A percentile compares a stretch with the other conserved stretches of the same genome.
Evolutionary conservation across 2,888 invertebrate species (phyloP).

Genomic region (Bombylius discolor): DNA sequence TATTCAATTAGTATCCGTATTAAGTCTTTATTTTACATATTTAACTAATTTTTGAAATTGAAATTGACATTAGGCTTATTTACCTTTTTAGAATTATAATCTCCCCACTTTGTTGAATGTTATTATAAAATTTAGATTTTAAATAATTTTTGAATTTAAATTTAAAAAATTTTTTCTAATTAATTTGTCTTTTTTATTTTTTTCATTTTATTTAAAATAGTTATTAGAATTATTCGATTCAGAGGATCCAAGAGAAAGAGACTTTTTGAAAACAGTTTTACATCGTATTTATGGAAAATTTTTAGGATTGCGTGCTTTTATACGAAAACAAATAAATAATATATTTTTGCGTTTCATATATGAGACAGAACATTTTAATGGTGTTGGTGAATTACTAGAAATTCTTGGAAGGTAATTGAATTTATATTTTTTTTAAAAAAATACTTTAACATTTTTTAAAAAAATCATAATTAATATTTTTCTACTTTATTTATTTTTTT

Average conservation of each 20-base stretch:
- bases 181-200: constrained; percentile 16
- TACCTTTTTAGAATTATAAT: too few species aligned
- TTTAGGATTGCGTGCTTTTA: constrained; percentile 87
- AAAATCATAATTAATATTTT: background rate
- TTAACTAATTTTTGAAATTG: too few species aligned
- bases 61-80: too few species aligned
- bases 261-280: constrained; percentile 93
- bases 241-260: constrained; percentile 91
- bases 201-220: too few species aligned
- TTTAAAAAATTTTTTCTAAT: background rate
- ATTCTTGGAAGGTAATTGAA: constrained; percentile 67
- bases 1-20: too few species aligned
- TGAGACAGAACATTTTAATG: constrained; percentile 97
- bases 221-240: constrained; percentile 92
- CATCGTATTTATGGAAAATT: constrained; percentile 98
- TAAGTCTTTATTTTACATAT: too few species aligned
- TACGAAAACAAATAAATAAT: constrained; percentile 96
- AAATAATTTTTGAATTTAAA: background rate
- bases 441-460: background rate
- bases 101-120: too few species aligned
- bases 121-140: background rate
- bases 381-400: constrained; percentile 91
- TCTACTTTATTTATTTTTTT: background rate
- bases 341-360: constrained; percentile 94
- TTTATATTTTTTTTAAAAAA: too few species aligned